Percentiles rank a stretch among this genome's conserved stretches.
Evolutionary conservation across 92 coral and sea anemone species (phyloP).

Genomic region (Parazoanthus swiftii): DNA sequence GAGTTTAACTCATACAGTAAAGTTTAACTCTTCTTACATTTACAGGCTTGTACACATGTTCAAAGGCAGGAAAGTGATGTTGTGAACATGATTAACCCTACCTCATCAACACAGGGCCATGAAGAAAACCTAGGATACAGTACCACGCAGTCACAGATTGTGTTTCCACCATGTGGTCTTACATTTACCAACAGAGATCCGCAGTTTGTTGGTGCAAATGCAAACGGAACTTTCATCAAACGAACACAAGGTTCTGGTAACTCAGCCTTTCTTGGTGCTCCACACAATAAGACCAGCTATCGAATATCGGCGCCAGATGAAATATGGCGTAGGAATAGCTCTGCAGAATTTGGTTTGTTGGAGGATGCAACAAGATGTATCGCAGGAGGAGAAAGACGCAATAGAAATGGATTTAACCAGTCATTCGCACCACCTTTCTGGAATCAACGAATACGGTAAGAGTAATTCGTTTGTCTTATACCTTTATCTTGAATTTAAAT

Average conservation of each 20-base stretch:
- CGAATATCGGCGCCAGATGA: background rate
- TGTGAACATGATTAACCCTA: background rate
- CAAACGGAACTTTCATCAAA: background rate
- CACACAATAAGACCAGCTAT: background rate
- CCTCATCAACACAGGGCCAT: background rate
- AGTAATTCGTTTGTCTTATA: background rate
- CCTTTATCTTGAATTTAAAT: background rate
- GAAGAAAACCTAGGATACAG: background rate
- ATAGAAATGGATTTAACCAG: background rate
- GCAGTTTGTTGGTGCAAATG: background rate
- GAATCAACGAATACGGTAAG: conserved; percentile 5
- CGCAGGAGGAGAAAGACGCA: background rate
- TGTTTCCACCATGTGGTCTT: background rate
- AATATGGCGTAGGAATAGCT: background rate
- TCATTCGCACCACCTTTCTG: background rate
- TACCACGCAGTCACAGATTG: background rate
- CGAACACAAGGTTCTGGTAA: background rate
- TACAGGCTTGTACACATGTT: background rate
- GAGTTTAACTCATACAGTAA: background rate
- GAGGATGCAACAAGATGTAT: background rate
- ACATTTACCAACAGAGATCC: background rate
- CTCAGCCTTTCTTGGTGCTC: background rate
- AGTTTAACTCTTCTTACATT: too few species aligned
- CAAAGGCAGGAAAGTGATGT: background rate
- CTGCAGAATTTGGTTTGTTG: background rate